Conservation (phyloP, 2,113 vertebrate species). For the Takifugu bimaculatus region DNA sequence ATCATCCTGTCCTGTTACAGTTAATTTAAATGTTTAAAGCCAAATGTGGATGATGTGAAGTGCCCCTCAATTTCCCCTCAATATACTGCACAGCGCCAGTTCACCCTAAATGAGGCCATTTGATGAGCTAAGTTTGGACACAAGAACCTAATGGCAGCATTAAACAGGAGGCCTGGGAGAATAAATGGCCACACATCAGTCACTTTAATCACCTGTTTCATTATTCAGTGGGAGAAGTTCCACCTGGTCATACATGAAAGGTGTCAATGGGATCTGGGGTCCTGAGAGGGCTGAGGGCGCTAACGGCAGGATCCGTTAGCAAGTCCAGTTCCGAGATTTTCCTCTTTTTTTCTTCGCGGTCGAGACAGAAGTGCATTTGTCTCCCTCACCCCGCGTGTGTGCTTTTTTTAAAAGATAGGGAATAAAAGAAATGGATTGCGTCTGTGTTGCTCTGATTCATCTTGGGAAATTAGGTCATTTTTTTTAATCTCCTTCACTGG, state of each 20-base stretch:
- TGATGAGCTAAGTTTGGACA: conserved; percentile 74
- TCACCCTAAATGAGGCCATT: conserved; percentile 65
- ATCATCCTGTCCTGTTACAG: not conserved
- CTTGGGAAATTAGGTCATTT: conserved; percentile 56
- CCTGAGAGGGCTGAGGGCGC: conserved; percentile 26
- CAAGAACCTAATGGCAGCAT: conserved; percentile 59
- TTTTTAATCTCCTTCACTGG: conserved; percentile 39
- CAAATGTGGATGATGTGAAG: conserved; percentile 48
- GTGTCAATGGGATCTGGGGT: conserved; percentile 52
- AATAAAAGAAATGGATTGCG: conserved; percentile 60
- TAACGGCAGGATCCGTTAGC: conserved; percentile 2
- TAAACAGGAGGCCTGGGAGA: conserved; percentile 62
- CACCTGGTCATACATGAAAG: conserved; percentile 66
- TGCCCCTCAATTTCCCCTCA: conserved; percentile 48
- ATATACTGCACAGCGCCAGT: conserved; percentile 50
- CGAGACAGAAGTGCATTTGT: conserved; percentile 27
- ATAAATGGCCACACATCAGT: conserved; percentile 67
- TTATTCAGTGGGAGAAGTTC: conserved; percentile 66
- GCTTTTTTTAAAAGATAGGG: conserved; percentile 43
- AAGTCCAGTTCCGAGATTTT: conserved; percentile 36
- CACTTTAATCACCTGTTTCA: conserved; percentile 74
- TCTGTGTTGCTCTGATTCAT: conserved; percentile 49
- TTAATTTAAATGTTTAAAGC: conserved; percentile 40
- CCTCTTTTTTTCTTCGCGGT: conserved; percentile 34
- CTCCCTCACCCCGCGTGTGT: conserved; percentile 27